Base-by-base conservation (phyloP, 2,113 vertebrate genomes). In the Tyto alba region DNA sequence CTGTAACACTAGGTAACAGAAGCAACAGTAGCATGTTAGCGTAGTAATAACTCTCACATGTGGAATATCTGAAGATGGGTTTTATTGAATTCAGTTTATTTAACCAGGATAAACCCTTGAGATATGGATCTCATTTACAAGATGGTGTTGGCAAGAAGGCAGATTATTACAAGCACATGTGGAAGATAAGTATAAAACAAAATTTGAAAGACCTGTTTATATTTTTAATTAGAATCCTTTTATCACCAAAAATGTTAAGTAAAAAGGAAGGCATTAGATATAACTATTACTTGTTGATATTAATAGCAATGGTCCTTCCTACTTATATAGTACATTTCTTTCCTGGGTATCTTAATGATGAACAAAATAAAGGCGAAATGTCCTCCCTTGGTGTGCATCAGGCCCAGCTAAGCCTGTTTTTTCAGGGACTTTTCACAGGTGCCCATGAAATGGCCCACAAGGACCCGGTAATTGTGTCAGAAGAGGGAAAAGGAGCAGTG, bases 61-160 rank as follows among this genome's bases (percentile, higher is more conserved):
- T 95, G 97, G 96, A 97, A 97, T 97, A 98, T 97, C 97, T 96
- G 97, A 97, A 96, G 97, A 97, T 98, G 96, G 97, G 95, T 97
- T 98, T 98, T 98, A 98, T 98, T 98, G 98, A 98, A 98, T 98
- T 97, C 96, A 96, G 98, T 98, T 98, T 98, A 98, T 98, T 98
- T 98, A 98, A 98, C 97, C 95, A 96, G 97, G 96, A 97, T 97
- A 97, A 98, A 97, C 96, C 88, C 96, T 97, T 88, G 94, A 98
- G 98, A 98, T 98, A 98, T 73, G 96, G 93, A 98, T 98, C 98
- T 97, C 98, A 98, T 98, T 98, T 98, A 98, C 98, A 98, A 98
- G 98, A 98, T 93, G 97, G 95, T 98, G 97, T 97, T 98, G 97
- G 97, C 96, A 97, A 97, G 95, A 96, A 97, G 94, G 98, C 95